Evolutionary conservation across 2,797 vertebrate genomes (phyloP), one percentile per base, ranked within the genome.

Genomic region (Enteromius anoplus): DNA sequence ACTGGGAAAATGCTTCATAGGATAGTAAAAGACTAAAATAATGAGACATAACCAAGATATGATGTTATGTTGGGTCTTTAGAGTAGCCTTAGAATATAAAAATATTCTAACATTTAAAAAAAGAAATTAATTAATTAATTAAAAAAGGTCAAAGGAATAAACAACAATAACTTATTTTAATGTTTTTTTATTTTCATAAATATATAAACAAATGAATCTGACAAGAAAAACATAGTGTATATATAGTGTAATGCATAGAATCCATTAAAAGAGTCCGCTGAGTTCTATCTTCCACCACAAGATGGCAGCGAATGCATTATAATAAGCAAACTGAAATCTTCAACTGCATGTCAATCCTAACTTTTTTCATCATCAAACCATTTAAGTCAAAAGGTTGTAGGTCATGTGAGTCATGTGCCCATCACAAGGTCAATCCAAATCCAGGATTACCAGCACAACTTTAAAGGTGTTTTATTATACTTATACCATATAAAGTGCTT

Each of bases 291-390:
- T 72, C 7, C 11, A 53, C 76, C 85, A 83, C 81, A 51, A 83
- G 85, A 79, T 86, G 85, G 55, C 70, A 76, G 70, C 62, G 51
- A 62, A 70, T 64, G 47, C 81, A 66, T 12, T 10, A 42, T 29
- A 62, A 64, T 26, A n/a, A 19, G 3, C 15, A 34, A 15, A 19
- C 19, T 81, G 4, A 72, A 66, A 72, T 71, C 53, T 26, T 51
- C 42, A 42, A 19, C 12, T 32, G 32, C 32, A 26, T 55, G 71
- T 65, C 45, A 51, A 34, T 58, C 37, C 51, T 11, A n/a, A 60
- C 40, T 15, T 60, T 51, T 40, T 73, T 51, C 9, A 75, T 49
- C 6, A 51, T 12, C 17, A 71, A 32, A 71, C 32, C 19, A 81
- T n/a, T 62, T 10, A 23, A 37, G 47, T 3, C 53, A 45, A 60